These are phyloP conservation scores for Manis crassicaudata DNA, from an alignment of 2,797 vertebrate genomes.

Conservation along the genomic window DNA sequence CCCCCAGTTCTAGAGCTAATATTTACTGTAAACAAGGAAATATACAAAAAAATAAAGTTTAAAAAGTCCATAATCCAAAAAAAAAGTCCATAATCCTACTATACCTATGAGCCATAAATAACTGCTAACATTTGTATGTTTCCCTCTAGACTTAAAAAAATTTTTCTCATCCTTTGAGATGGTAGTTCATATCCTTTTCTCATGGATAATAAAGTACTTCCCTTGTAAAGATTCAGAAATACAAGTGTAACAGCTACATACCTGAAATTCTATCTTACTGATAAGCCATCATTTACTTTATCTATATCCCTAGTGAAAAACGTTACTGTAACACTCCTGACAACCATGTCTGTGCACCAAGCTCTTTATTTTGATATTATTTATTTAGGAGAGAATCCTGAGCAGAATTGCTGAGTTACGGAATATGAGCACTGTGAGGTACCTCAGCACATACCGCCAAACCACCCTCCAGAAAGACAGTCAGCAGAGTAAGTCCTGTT, in stretches of 20 bases:
- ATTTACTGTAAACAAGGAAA: neutral
- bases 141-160: neutral
- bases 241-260: neutral
- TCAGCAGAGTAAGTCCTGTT: fast-evolving
- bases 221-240: neutral
- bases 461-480: neutral
- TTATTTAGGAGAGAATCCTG: neutral
- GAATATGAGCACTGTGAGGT: neutral
- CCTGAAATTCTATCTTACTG: fast-evolving
- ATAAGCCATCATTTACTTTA: fast-evolving
- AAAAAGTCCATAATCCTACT: neutral
- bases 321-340: fast-evolving
- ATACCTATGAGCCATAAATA: neutral
- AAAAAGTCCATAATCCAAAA: neutral
- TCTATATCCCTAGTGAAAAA: fast-evolving
- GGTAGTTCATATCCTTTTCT: neutral
- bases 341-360: neutral
- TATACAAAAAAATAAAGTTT: neutral
- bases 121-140: neutral
- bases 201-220: neutral
- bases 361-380: neutral
- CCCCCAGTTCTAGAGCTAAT: neutral
- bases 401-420: neutral
- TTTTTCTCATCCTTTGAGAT: neutral
- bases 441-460: neutral